Percentiles rank a stretch among this genome's conserved stretches.
phyloP scores from a whole-genome alignment of 2,888 invertebrate genomes.

The Drosophila leonis region DNA sequence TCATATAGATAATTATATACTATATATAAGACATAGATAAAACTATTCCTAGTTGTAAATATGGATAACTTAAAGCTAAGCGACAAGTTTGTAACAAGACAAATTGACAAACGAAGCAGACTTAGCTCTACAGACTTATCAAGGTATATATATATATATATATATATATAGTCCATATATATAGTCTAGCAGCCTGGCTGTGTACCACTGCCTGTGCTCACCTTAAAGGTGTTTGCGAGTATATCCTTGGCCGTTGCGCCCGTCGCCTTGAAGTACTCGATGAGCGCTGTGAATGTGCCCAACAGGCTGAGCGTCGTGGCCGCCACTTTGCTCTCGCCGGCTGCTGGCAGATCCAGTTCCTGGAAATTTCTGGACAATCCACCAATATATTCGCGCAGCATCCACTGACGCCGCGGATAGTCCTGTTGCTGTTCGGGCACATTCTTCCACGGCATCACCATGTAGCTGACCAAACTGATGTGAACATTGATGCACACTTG shows the following conservation, averaged over 20 bases:
- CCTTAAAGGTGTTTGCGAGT: slow-evolving; percentile 84
- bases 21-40: not conserved
- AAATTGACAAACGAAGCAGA: not conserved
- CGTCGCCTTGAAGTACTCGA: slow-evolving; percentile 84
- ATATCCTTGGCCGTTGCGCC: slow-evolving; percentile 84
- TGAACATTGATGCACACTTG: slow-evolving; percentile 83
- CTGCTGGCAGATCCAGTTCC: slow-evolving; percentile 77
- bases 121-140: not conserved
- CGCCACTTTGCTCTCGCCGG: slow-evolving; percentile 81
- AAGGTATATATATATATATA: not conserved
- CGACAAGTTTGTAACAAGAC: not conserved
- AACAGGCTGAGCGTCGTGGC: slow-evolving; percentile 80
- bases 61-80: too few species aligned
- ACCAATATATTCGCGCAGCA: slow-evolving; percentile 83
- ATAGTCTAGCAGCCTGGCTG: not conserved
- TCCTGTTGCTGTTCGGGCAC: slow-evolving; percentile 83
- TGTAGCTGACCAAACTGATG: slow-evolving; percentile 84
- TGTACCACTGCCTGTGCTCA: slow-evolving; percentile 29
- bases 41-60: too few species aligned
- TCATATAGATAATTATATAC: not conserved
- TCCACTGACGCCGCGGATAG: slow-evolving; percentile 79
- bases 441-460: slow-evolving; percentile 84
- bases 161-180: not conserved
- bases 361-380: slow-evolving; percentile 82
- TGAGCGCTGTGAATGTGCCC: slow-evolving; percentile 81